A percentile compares a stretch with the other conserved stretches of the same genome.
phyloP scores from a whole-genome alignment of 2,888 invertebrate species.

The Serrognathus titanus region DNA sequence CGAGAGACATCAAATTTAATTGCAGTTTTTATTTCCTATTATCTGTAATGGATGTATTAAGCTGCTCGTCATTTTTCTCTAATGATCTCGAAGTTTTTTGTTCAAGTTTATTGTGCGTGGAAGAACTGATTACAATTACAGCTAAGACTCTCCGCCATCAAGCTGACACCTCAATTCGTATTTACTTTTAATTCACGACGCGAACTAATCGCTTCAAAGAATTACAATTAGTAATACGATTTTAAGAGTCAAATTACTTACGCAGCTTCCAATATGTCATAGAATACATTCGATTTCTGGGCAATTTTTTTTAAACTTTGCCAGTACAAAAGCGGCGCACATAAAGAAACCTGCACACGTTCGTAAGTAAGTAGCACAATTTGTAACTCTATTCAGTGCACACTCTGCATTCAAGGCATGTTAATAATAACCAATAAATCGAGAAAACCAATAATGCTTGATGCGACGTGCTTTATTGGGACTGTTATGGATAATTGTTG shows the following conservation, averaged over 20 bases:
- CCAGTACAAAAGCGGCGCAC: no score
- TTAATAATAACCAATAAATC: slow-evolving; percentile 3
- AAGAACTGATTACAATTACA: no score
- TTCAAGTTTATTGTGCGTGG: no score
- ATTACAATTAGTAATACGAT: no score
- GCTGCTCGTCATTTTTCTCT: no score
- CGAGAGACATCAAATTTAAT: neutral
- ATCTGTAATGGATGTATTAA: no score
- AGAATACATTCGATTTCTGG: neutral
- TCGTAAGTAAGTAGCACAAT: neutral
- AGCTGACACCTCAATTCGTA: no score
- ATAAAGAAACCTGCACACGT: neutral
- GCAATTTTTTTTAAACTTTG: no score
- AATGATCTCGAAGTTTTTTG: no score
- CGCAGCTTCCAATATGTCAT: neutral
- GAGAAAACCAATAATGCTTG: slow-evolving; percentile 1
- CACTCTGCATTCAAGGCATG: slow-evolving; percentile 1
- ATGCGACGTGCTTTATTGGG: neutral
- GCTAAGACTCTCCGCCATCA: no score
- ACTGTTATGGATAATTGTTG: slow-evolving; percentile 1
- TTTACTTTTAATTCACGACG: no score
- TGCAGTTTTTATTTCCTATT: neutral
- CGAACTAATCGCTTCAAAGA: no score
- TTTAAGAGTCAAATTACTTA: neutral
- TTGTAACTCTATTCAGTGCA: slow-evolving; percentile 2